Evolutionary conservation across 2,888 invertebrate species (phyloP).

Genomic region (Phortica okadai): DNA sequence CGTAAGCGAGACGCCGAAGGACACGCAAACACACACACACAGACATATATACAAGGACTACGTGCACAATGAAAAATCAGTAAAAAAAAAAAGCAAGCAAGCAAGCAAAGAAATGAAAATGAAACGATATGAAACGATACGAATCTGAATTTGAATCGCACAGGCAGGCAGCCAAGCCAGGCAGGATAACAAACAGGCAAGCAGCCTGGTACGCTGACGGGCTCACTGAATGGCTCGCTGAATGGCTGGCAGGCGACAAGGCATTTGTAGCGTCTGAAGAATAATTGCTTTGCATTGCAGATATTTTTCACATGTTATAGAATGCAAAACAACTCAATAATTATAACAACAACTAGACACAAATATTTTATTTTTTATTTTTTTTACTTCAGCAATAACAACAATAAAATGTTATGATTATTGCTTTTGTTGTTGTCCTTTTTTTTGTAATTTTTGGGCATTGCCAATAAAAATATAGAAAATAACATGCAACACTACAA

Average conservation of each 20-base stretch:
- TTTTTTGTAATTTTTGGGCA: neutral
- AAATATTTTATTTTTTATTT: neutral
- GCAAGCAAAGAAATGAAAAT: neutral
- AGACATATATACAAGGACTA: slow-evolving; percentile 27
- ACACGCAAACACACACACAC: slow-evolving; percentile 54
- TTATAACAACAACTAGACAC: too few species aligned
- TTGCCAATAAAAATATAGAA: neutral
- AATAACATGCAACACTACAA: slow-evolving; percentile 14
- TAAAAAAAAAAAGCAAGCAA: neutral
- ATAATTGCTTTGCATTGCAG: neutral
- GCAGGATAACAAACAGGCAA: neutral
- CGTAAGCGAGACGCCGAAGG: slow-evolving; percentile 68
- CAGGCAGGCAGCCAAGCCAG: neutral
- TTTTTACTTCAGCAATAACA: neutral
- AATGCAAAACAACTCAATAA: neutral
- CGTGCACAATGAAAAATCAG: neutral
- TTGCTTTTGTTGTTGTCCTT: neutral
- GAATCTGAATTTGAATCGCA: neutral
- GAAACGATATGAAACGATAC: neutral
- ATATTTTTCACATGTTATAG: neutral
- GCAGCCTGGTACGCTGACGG: too few species aligned
- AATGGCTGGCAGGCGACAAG: too few species aligned
- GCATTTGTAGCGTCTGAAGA: neutral
- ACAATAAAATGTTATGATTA: neutral
- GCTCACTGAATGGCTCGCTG: too few species aligned